Evolutionary conservation across 2,888 invertebrate genomes (phyloP).

Genomic region (Aleiodes leptofemur): DNA sequence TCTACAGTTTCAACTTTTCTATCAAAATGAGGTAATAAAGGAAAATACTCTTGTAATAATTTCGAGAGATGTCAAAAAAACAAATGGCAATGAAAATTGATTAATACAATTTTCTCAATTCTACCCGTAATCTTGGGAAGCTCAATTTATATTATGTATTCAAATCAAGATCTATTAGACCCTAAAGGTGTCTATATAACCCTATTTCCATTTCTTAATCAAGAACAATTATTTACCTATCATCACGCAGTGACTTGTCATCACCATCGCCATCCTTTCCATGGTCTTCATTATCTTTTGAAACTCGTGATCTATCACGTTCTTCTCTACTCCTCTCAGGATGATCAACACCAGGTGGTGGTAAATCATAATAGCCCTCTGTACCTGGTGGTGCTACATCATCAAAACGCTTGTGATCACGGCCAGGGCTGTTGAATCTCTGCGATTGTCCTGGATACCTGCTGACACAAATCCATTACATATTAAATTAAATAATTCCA

Average conservation of each 20-base stretch:
- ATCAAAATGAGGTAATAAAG: too few species aligned
- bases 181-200: too few species aligned
- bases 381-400: constrained; percentile 76
- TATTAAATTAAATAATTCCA: constrained; percentile 28
- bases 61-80: too few species aligned
- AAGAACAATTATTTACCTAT: constrained; percentile 60
- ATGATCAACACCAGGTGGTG: constrained; percentile 72
- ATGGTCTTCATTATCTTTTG: constrained; percentile 67
- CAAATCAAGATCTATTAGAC: too few species aligned
- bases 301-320: constrained; percentile 61
- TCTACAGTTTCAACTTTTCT: too few species aligned
- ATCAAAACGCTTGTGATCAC: constrained; percentile 72
- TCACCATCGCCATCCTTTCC: constrained; percentile 70
- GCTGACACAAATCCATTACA: constrained; percentile 59
- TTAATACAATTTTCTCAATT: too few species aligned
- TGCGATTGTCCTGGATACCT: constrained; percentile 68
- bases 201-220: too few species aligned
- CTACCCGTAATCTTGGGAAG: too few species aligned
- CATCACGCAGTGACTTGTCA: constrained; percentile 65
- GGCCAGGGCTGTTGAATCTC: constrained; percentile 63
- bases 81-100: too few species aligned
- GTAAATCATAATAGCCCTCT: constrained; percentile 74
- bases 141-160: too few species aligned
- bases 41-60: too few species aligned
- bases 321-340: constrained; percentile 67